Evolutionary conservation across 2,113 vertebrate genomes (phyloP).

Genomic region (Carollia perspicillata): DNA sequence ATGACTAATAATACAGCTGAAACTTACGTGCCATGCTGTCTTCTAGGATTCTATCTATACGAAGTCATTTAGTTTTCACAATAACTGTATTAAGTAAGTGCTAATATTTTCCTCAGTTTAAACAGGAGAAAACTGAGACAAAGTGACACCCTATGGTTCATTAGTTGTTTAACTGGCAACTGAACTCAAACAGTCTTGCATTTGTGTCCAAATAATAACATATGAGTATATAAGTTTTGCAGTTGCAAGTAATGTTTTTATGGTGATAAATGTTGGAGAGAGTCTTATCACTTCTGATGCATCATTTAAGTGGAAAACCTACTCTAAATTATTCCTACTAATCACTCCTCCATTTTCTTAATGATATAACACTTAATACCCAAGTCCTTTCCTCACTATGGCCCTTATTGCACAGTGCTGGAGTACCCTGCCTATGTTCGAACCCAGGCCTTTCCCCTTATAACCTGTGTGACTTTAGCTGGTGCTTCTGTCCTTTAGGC

Average conservation of each 20-base stretch:
- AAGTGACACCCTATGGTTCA: not conserved
- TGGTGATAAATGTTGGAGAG: not conserved
- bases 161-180: not conserved
- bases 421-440: rapidly evolving
- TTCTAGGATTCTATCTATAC: not conserved
- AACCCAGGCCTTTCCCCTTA: not conserved
- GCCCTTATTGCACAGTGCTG: rapidly evolving
- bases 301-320: not conserved
- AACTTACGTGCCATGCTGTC: rapidly evolving
- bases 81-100: not conserved
- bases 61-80: not conserved
- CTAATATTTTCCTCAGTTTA: not conserved
- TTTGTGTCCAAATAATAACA: not conserved
- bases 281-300: not conserved
- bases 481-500: not conserved
- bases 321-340: not conserved
- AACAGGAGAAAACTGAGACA: not conserved
- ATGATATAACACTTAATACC: not conserved
- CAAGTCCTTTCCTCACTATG: not conserved
- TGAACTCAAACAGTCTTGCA: not conserved
- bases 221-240: not conserved
- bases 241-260: not conserved
- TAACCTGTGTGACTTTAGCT: not conserved
- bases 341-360: not conserved
- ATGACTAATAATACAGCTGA: not conserved